Conservation (phyloP, 1,140 invertebrate genomes). For the Cryptotermes secundus region DNA sequence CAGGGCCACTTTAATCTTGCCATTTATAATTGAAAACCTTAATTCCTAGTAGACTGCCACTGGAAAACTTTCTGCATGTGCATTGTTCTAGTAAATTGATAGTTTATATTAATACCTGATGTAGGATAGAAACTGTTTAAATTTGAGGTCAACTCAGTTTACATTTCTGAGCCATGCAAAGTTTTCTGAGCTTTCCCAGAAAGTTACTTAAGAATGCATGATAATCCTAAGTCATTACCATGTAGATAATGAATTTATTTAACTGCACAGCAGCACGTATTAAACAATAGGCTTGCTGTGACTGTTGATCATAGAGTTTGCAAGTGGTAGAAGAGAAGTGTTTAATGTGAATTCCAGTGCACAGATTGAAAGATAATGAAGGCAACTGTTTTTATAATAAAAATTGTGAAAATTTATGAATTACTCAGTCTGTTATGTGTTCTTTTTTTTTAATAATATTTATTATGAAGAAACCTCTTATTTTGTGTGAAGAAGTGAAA, state of each 20-base stretch:
- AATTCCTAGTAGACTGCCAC: not conserved
- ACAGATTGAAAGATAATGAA: not conserved
- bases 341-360: not conserved
- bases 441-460: slow-evolving; percentile 10
- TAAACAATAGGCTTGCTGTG: not conserved
- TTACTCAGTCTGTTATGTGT: not conserved
- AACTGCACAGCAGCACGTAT: not conserved
- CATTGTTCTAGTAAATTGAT: not conserved
- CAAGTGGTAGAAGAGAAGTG: not conserved
- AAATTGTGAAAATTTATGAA: not conserved
- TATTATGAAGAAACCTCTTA: not conserved
- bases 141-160: not conserved
- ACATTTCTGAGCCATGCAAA: not conserved
- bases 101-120: not conserved
- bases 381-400: not conserved
- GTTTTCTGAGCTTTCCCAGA: not conserved
- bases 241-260: not conserved
- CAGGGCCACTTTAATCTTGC: not conserved
- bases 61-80: slow-evolving; percentile 1
- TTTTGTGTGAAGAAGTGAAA: slow-evolving; percentile 19
- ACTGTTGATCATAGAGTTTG: not conserved
- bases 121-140: not conserved
- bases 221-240: not conserved
- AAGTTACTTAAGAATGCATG: not conserved
- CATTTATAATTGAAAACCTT: not conserved